Base-by-base conservation (phyloP, 2,113 vertebrate genomes). In the Hylia prasina region DNA sequence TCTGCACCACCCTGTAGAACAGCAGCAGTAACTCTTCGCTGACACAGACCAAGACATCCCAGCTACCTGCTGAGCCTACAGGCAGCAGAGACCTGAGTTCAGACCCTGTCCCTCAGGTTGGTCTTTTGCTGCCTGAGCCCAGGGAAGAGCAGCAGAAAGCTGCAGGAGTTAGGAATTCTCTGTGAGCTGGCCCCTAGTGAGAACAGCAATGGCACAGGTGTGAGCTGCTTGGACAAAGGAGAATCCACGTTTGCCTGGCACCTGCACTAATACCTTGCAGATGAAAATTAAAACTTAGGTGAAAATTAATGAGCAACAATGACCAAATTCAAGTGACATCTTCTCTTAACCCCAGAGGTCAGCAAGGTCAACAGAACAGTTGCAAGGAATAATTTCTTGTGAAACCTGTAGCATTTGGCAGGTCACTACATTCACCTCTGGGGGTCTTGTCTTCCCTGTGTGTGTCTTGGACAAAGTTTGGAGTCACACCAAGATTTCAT, bases 231-330 rank as follows among this genome's bases (percentile, higher is more conserved):
- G 2, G 33, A 40, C 28, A 13, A 25, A 90, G 57, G 66, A 40
- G 48, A 15, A 58, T 3, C 8, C 0, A 0, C 2, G 0, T 44
- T 66, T 6, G 0, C n/a, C 66, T 68, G 53, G 30, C 30, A 69
- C 4, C 1, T 16, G 18, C 54, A n/a, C 48, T 48, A 19, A 24
- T 13, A 69, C 12, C 10, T 60, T 76, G 57, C 28, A 39, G 23
- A 35, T 57, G 10, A 73, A 68, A 58, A 73, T 61, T 47, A 37
- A 80, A 65, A 86, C 47, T 22, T 30, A 39, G 53, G 30, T 63
- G 77, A 40, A 75, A 58, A 45, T 42, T 72, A 53, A 24, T 53
- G 31, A 66, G 39, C 23, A 21, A 35, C 60, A 54, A 8, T 57
- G 54, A 21, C 16, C 35, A 79, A 76, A 64, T 69, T 76, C 48